Percentiles rank a stretch among this genome's conserved stretches.
Evolutionary conservation across 2,888 invertebrate genomes (phyloP).

Genomic region (Cyclophora albipunctata): DNA sequence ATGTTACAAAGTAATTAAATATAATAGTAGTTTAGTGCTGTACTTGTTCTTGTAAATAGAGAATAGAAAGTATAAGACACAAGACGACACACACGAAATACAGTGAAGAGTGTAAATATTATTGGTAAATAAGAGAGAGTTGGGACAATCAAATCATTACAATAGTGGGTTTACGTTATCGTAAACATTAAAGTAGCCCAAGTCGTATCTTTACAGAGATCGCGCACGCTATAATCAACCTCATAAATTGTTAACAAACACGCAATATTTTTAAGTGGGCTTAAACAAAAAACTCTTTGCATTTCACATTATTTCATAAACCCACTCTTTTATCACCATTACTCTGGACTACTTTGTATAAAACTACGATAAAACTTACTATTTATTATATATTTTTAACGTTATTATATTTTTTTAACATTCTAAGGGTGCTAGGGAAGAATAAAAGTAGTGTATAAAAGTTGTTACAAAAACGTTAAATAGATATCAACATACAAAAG

Average conservation of each 20-base stretch:
- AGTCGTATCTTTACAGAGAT: constrained; percentile 17
- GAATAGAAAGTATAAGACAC: not conserved
- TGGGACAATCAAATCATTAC: constrained; percentile 20
- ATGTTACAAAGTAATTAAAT: no score
- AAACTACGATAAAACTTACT: constrained; percentile 18
- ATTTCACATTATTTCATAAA: not conserved
- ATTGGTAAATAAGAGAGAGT: constrained; percentile 21
- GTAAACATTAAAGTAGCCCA: constrained; percentile 19
- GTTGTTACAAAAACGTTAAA: constrained; percentile 70
- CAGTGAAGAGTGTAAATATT: constrained; percentile 11
- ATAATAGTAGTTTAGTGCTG: not conserved
- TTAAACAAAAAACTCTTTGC: constrained; percentile 8
- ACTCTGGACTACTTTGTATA: constrained; percentile 15
- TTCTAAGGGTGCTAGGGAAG: constrained; percentile 71
- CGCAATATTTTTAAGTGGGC: constrained; percentile 18
- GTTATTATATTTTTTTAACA: constrained; percentile 29
- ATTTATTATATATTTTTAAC: constrained; percentile 8
- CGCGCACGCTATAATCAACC: constrained; percentile 19
- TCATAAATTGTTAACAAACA: constrained; percentile 18
- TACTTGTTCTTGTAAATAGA: not conserved
- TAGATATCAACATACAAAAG: constrained; percentile 74
- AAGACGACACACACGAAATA: not conserved
- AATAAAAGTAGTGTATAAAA: constrained; percentile 75
- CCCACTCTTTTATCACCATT: not conserved
- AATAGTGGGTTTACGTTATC: constrained; percentile 12